Evolutionary conservation across 1,140 invertebrate species (phyloP).

Genomic region (Drosophila oshimai): DNA sequence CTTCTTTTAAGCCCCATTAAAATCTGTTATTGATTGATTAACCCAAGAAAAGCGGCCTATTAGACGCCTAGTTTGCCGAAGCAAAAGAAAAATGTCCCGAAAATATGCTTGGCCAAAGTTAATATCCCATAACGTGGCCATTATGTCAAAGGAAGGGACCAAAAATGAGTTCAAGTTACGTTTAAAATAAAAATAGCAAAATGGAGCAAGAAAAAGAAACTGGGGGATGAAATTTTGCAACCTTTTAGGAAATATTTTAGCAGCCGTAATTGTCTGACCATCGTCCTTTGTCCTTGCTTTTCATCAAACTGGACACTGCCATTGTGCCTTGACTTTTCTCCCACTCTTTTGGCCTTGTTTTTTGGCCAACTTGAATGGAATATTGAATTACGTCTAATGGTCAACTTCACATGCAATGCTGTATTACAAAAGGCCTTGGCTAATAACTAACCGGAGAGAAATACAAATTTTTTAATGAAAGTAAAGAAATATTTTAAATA

Average conservation of each 20-base stretch:
- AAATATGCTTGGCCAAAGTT: constrained; percentile 37
- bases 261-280: constrained; percentile 32
- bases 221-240: constrained; percentile 6
- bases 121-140: constrained; percentile 46
- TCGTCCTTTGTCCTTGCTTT: constrained; percentile 12
- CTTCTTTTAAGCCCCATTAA: background rate
- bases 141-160: constrained; percentile 6
- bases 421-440: constrained; percentile 36
- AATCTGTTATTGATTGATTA: constrained; percentile 25
- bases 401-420: constrained; percentile 36
- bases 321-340: constrained; percentile 5
- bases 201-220: background rate
- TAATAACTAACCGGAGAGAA: constrained; percentile 26
- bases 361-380: constrained; percentile 51
- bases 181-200: constrained; percentile 34
- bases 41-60: background rate
- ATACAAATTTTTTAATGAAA: constrained; percentile 33
- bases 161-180: constrained; percentile 54
- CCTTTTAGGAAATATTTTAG: constrained; percentile 31
- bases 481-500: constrained; percentile 68
- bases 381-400: constrained; percentile 78
- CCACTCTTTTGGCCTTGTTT: background rate
- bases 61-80: background rate
- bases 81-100: background rate
- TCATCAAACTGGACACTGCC: background rate